Conservation (phyloP, 2,888 invertebrate species). For the Leucania comma region DNA sequence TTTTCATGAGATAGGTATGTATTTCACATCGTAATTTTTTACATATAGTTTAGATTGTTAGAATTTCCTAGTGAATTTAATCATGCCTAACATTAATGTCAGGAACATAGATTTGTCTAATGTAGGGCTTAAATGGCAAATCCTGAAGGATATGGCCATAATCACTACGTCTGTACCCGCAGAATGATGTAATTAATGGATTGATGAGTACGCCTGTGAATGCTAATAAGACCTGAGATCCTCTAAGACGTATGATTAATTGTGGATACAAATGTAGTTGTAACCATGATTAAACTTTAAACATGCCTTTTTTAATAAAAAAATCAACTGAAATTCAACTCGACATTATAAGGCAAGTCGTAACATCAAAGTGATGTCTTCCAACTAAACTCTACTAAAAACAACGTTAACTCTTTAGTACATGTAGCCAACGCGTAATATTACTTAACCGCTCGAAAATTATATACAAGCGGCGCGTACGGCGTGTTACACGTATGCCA, state of each 20-base stretch:
- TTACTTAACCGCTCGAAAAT: conserved; percentile 85
- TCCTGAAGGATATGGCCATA: conserved; percentile 3
- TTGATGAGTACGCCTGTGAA: conserved; percentile 21
- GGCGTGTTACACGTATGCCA: conserved; percentile 85
- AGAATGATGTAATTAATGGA: conserved; percentile 16
- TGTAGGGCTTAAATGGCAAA: conserved; percentile 6
- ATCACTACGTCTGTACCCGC: conserved; percentile 11
- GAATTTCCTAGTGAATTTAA: conserved; percentile 2
- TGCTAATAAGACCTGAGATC: conserved; percentile 5
- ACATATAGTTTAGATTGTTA: conserved; percentile 6
- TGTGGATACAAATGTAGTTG: background rate
- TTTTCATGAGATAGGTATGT: conserved; percentile 1
- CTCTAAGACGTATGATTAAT: conserved; percentile 20
- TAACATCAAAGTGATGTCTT: conserved; percentile 57
- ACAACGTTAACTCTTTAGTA: conserved; percentile 63
- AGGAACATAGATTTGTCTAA: background rate
- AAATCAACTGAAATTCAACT: conserved; percentile 20
- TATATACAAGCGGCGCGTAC: conserved; percentile 84
- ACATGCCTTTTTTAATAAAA: background rate
- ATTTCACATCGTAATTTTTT: conserved; percentile 17
- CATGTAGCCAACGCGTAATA: conserved; percentile 76
- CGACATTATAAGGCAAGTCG: conserved; percentile 30
- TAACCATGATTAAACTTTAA: background rate
- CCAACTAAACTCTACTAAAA: conserved; percentile 67
- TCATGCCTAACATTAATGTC: background rate